Evolutionary conservation across 2,797 vertebrate species (phyloP).

Genomic region (Tenualosa thibaudeaui): DNA sequence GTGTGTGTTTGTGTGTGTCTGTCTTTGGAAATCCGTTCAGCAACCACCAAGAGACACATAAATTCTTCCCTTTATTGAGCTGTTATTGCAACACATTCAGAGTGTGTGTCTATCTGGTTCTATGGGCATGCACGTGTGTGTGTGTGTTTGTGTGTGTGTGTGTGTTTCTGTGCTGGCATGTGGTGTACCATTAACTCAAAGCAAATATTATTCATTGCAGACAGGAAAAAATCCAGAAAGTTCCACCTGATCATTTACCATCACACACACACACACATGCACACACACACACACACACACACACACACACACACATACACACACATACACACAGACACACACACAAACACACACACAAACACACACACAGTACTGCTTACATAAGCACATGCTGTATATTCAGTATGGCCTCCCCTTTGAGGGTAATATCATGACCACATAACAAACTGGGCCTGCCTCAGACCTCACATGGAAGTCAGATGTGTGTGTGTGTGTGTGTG

Average conservation of each 20-base stretch:
- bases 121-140: background rate
- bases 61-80: constrained; percentile 30
- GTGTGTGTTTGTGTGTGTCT: background rate
- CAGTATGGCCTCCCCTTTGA: background rate
- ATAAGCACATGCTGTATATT: constrained; percentile 4
- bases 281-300: constrained; percentile 13
- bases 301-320: background rate
- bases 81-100: constrained; percentile 19
- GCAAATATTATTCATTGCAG: constrained; percentile 16
- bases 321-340: constrained; percentile 32
- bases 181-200: constrained; percentile 25
- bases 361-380: background rate
- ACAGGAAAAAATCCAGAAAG: constrained; percentile 17
- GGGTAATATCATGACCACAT: background rate
- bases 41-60: constrained; percentile 30
- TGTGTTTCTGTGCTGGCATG: background rate
- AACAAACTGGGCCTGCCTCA: constrained; percentile 64
- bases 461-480: constrained; percentile 70
- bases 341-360: background rate
- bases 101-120: background rate
- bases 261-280: constrained; percentile 29
- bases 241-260: constrained; percentile 13
- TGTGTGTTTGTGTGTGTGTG: background rate
- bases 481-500: background rate
- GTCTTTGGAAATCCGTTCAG: constrained; percentile 31